These are phyloP conservation scores for Chiloscyllium plagiosum DNA, from an alignment of 2,113 vertebrate genomes.

Conservation along the genomic window DNA sequence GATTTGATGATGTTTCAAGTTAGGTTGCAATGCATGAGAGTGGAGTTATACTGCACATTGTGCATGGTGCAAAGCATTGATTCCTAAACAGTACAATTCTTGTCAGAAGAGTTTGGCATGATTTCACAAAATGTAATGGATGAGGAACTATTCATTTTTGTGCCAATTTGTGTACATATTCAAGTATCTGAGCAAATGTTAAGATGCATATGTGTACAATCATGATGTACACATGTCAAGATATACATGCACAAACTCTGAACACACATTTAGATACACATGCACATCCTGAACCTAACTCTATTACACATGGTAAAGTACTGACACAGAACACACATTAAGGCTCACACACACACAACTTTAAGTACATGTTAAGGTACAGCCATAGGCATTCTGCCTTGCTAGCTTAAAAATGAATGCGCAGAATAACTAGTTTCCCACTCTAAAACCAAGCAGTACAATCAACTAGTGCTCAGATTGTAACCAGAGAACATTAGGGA, in stretches of 20 bases:
- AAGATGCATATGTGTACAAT: not conserved
- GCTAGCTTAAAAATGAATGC: not conserved
- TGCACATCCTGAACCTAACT: not conserved
- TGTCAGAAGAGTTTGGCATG: not conserved
- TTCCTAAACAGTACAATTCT: not conserved
- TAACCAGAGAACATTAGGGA: not conserved
- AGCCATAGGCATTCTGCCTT: not conserved
- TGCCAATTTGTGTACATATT: not conserved
- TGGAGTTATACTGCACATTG: not conserved
- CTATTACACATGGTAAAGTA: not conserved
- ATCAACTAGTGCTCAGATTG: not conserved
- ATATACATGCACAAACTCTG: not conserved
- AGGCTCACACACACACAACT: not conserved
- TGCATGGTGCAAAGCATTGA: not conserved
- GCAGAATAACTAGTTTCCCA: not conserved
- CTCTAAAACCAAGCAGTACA: not conserved
- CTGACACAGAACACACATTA: not conserved
- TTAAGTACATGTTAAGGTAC: not conserved
- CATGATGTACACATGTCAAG: not conserved
- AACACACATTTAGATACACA: not conserved
- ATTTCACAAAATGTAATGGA: not conserved
- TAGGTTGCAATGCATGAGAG: not conserved
- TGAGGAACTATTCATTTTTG: not conserved
- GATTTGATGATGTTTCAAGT: not conserved
- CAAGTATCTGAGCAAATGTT: not conserved